Evolutionary conservation across 2,888 invertebrate genomes (phyloP), one percentile per base, ranked within the genome.

Genomic region (Callyntrura guangdongensis): DNA sequence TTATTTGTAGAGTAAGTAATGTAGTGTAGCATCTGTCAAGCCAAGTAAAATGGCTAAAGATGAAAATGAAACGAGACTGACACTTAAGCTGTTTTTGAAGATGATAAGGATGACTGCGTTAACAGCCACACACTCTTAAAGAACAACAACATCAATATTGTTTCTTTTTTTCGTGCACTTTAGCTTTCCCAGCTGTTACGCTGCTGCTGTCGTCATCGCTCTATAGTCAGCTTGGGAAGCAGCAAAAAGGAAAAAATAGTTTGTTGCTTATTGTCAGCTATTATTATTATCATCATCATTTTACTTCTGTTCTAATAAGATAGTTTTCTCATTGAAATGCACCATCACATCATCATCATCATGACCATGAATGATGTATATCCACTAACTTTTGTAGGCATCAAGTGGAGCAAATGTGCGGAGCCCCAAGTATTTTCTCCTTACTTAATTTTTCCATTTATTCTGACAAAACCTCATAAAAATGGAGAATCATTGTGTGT

Each of bases 391-490:
- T n/a, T 79, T 79, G 17, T 79, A 53, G 14, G 82, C 61, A 61
- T 82, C 14, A 84, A 84, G 67, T 64, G 84, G 67, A 84, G 67
- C 64, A 69, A 84, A 84, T 84, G 49, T 67, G 64, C 14, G 36
- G 36, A 69, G 67, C 67, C 36, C n/a, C 49, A 22, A 49, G 47
- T 47, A 84, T 67, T 67, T 84, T 59, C 82, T 69, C 81, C 81
- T 79, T 88, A 83, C 89, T 89, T 83, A 89, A 89, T 83, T 89
- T 83, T 89, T 89, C 89, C 89, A 89, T 89, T 84, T 89, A 89
- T 89, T 89, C 89, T 89, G 89, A 89, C 89, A 83, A 84, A 89
- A 89, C 61, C 89, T 89, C 89, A 85, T 89, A 89, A 89, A 85
- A 89, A 89, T 84, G 79, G 74, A 89, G 84, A 89, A 27, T 84